Percentiles rank a stretch among this genome's conserved stretches.
phyloP scores from a whole-genome alignment of 2,888 invertebrate species.

The Cheilosia scutellata region DNA sequence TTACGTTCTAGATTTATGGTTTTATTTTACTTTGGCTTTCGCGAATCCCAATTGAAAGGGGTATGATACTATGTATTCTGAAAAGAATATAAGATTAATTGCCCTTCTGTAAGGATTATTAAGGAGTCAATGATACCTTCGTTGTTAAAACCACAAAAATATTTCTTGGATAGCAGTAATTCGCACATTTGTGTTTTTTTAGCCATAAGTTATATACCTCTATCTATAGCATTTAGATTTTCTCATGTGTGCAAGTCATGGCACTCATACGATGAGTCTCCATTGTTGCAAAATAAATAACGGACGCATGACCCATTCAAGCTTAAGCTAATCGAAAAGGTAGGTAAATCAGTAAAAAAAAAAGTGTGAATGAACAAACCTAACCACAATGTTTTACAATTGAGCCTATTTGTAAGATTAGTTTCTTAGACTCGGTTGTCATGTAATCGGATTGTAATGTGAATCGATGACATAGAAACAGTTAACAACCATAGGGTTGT shows the following conservation, averaged over 20 bases:
- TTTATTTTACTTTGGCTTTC: too few relatives aligned
- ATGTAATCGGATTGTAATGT: conserved; percentile 49
- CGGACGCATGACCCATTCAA: conserved; percentile 31
- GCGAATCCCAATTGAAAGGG: too few relatives aligned
- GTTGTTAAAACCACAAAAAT: too few relatives aligned
- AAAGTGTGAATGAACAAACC: conserved; percentile 13
- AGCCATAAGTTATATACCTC: too few relatives aligned
- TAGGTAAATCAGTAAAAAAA: not conserved
- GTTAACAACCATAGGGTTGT: conserved; percentile 15
- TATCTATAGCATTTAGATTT: not conserved
- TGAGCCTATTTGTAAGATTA: conserved; percentile 62
- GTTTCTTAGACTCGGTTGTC: conserved; percentile 33
- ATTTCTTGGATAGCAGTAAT: too few relatives aligned
- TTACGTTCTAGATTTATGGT: too few relatives aligned
- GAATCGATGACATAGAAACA: conserved; percentile 26
- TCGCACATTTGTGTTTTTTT: too few relatives aligned
- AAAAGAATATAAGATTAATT: too few relatives aligned
- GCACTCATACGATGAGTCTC: not conserved
- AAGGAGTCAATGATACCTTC: too few relatives aligned
- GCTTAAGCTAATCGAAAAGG: conserved; percentile 40
- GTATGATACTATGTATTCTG: too few relatives aligned
- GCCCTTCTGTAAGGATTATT: too few relatives aligned
- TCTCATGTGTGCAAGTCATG: not conserved
- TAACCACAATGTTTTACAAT: conserved; percentile 55
- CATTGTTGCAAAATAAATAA: not conserved